A percentile compares a stretch with the other conserved stretches of the same genome.
phyloP scores from a whole-genome alignment of 2,113 vertebrate genomes.

The Halcyon senegalensis region DNA sequence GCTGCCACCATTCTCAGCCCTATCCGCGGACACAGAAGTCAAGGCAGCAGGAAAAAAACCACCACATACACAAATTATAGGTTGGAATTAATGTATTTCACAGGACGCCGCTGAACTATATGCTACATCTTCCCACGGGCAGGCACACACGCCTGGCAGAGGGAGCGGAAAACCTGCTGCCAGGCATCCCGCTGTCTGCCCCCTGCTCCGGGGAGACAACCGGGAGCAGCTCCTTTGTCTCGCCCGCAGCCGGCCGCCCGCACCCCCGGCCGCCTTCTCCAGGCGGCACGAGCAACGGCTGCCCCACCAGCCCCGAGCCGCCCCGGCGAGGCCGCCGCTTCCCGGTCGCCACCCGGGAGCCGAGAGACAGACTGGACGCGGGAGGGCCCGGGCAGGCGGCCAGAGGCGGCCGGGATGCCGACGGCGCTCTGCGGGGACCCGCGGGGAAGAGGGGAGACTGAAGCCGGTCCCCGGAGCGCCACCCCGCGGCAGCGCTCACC shows the following conservation, averaged over 20 bases:
- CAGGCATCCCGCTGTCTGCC: neutral
- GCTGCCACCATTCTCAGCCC: neutral
- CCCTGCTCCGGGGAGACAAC: neutral
- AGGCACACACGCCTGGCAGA: neutral
- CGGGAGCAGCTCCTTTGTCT: conserved; percentile 41
- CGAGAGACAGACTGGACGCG: neutral
- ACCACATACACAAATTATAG: rapidly evolving
- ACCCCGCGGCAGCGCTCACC: neutral
- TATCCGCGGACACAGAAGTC: neutral
- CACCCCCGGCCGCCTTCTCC: neutral
- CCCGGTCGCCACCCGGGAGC: neutral
- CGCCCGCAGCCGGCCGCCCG: neutral
- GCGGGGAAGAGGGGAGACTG: neutral
- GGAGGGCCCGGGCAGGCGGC: neutral
- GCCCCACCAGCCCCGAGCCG: neutral
- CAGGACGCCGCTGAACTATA: rapidly evolving
- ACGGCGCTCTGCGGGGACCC: neutral
- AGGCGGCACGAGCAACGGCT: neutral
- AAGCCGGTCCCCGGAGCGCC: neutral
- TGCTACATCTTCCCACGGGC: rapidly evolving
- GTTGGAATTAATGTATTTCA: rapidly evolving
- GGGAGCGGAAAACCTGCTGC: neutral
- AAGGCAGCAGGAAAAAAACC: neutral
- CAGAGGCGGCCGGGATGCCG: neutral
- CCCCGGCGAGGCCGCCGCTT: neutral